Conservation (phyloP, 1,140 invertebrate genomes). For the Chlorops oryzae region DNA sequence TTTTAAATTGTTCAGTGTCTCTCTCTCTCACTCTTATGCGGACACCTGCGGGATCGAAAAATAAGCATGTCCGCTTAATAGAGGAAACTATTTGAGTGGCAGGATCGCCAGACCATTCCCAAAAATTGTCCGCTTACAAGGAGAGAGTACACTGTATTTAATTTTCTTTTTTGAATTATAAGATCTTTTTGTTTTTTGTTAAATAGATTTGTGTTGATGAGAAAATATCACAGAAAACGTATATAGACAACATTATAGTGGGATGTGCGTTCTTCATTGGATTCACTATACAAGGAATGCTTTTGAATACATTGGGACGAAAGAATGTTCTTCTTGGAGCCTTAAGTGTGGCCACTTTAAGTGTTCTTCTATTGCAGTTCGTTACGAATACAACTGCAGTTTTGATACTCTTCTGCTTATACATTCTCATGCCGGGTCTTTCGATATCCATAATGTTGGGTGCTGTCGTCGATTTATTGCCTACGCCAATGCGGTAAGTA, state of each 20-base stretch:
- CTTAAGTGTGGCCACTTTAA: constrained; percentile 20
- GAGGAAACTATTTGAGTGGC: no score
- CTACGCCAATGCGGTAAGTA: constrained; percentile 47
- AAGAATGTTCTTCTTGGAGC: constrained; percentile 36
- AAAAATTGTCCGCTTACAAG: no score
- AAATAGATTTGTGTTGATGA: no score
- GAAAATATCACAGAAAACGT: constrained; percentile 40
- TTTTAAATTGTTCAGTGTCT: no score
- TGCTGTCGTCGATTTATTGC: constrained; percentile 49
- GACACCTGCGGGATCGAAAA: no score
- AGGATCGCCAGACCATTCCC: no score
- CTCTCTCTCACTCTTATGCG: no score
- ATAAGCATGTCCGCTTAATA: no score
- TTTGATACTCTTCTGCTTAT: constrained; percentile 41
- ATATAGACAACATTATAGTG: constrained; percentile 44
- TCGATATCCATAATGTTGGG: constrained; percentile 48
- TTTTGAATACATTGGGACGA: constrained; percentile 41
- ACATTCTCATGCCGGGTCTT: constrained; percentile 45
- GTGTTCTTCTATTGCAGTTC: constrained; percentile 37
- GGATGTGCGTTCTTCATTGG: constrained; percentile 40
- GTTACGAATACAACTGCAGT: constrained; percentile 31
- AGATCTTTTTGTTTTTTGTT: no score
- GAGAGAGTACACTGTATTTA: no score
- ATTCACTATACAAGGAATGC: constrained; percentile 34
- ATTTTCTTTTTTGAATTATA: no score